Percentiles rank a stretch among this genome's conserved stretches.
Conservation (phyloP, 1,140 invertebrate species). For the Bombyx mandarina region DNA sequence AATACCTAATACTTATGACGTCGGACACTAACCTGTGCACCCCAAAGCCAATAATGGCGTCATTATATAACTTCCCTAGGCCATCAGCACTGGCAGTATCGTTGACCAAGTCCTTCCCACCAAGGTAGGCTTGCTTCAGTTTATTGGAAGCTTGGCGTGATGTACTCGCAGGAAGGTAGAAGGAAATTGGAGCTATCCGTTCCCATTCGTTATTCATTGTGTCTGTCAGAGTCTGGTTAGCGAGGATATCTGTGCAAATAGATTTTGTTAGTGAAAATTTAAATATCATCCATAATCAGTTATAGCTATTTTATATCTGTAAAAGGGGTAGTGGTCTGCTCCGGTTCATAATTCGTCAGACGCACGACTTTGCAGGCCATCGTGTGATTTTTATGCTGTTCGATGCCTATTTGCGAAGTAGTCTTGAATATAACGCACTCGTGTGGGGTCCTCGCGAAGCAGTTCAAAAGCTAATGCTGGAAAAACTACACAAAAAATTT, state of each 20-base stretch:
- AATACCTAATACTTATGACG: too few relatives aligned
- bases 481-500: too few relatives aligned
- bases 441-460: too few relatives aligned
- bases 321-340: too few relatives aligned
- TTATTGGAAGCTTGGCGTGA: constrained; percentile 1
- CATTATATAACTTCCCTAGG: constrained; percentile 26
- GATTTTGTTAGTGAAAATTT: neutral
- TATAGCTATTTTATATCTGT: too few relatives aligned
- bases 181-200: constrained; percentile 22
- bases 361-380: too few relatives aligned
- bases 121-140: constrained; percentile 19
- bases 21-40: constrained; percentile 19
- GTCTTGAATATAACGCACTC: too few relatives aligned
- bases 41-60: constrained; percentile 24
- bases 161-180: constrained; percentile 12
- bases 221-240: constrained; percentile 14
- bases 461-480: too few relatives aligned
- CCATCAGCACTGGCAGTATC: constrained; percentile 11
- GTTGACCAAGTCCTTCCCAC: constrained; percentile 13
- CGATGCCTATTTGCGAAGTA: too few relatives aligned
- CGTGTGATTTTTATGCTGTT: too few relatives aligned
- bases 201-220: constrained; percentile 27
- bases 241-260: constrained; percentile 16
- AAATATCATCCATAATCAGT: neutral
- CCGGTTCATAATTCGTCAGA: too few relatives aligned